Percentiles rank a stretch among this genome's conserved stretches.
These are phyloP conservation scores for Xiphophorus couchianus DNA, from an alignment of 2,113 vertebrate genomes.

Conservation along the genomic window DNA sequence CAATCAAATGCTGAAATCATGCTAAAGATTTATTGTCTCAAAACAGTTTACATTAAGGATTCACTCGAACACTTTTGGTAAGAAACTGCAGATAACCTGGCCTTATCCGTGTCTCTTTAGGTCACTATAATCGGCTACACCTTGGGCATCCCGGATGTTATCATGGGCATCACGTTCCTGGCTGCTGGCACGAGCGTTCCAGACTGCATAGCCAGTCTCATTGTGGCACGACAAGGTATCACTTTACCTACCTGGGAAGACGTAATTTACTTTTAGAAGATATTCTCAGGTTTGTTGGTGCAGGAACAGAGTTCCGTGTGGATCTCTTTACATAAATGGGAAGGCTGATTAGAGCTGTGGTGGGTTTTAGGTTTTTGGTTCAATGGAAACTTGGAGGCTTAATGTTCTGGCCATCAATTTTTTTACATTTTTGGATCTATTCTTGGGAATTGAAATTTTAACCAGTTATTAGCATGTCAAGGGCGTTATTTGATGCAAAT, in stretches of 20 bases:
- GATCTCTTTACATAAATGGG: not conserved
- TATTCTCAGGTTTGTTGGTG: not conserved
- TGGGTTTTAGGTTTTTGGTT: not conserved
- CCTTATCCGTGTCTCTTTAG: conserved; percentile 65
- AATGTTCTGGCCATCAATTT: not conserved
- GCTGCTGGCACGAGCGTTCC: conserved; percentile 97
- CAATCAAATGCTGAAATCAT: not conserved
- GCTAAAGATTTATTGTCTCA: not conserved
- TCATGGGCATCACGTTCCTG: conserved; percentile 99
- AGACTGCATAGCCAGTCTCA: conserved; percentile 98
- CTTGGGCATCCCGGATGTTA: conserved; percentile 96
- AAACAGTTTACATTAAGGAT: not conserved
- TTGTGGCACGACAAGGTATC: conserved; percentile 97
- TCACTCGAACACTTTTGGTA: too few species aligned
- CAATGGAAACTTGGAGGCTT: not conserved
- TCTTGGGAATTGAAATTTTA: not conserved
- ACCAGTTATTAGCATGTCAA: too few species aligned
- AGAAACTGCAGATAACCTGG: not conserved
- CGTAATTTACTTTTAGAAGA: not conserved
- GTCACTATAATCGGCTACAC: conserved; percentile 97
- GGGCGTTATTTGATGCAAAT: too few species aligned
- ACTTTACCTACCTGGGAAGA: not conserved
- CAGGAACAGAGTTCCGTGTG: not conserved
- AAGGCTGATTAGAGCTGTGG: not conserved
- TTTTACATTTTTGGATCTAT: not conserved